Evolutionary conservation across 2,888 invertebrate genomes (phyloP).

Genomic region (Pegoplata infirma): DNA sequence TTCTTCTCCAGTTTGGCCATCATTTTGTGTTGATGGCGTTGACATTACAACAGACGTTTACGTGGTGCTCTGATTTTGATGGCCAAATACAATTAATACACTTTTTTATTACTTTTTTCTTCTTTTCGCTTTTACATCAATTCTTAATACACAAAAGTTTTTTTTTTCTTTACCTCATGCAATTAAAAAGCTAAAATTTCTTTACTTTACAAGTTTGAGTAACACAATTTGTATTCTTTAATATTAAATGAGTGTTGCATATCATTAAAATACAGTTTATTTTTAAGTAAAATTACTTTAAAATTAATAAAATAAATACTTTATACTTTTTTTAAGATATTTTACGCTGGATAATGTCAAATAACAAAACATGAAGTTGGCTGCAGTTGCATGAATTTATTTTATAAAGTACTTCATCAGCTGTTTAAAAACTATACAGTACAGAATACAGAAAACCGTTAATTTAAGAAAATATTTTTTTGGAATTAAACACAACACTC

Average conservation of each 20-base stretch:
- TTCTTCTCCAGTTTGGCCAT: conserved; percentile 44
- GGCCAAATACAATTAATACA: conserved; percentile 26
- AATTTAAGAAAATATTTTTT: too few relatives aligned
- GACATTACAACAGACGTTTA: conserved; percentile 59
- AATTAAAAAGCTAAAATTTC: neutral
- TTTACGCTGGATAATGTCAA: too few relatives aligned
- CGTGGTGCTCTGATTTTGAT: conserved; percentile 42
- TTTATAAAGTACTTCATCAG: too few relatives aligned
- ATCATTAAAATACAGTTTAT: neutral
- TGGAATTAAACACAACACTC: too few relatives aligned
- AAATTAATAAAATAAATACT: neutral
- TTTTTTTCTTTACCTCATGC: neutral
- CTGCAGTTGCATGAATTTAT: too few relatives aligned
- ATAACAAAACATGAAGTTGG: too few relatives aligned
- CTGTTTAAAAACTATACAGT: too few relatives aligned
- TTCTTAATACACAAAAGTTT: conserved; percentile 40
- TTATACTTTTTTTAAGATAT: neutral
- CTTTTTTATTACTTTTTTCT: conserved; percentile 18
- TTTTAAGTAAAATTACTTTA: neutral
- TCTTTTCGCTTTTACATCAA: conserved; percentile 31
- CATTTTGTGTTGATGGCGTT: conserved; percentile 57
- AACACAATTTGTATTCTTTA: neutral
- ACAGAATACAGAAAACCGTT: too few relatives aligned
- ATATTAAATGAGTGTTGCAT: neutral
- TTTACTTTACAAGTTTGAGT: neutral